A percentile compares a stretch with the other conserved stretches of the same genome.
These are phyloP conservation scores for Catharus fuscescens DNA, from an alignment of 2,113 vertebrate genomes.

Conservation along the genomic window DNA sequence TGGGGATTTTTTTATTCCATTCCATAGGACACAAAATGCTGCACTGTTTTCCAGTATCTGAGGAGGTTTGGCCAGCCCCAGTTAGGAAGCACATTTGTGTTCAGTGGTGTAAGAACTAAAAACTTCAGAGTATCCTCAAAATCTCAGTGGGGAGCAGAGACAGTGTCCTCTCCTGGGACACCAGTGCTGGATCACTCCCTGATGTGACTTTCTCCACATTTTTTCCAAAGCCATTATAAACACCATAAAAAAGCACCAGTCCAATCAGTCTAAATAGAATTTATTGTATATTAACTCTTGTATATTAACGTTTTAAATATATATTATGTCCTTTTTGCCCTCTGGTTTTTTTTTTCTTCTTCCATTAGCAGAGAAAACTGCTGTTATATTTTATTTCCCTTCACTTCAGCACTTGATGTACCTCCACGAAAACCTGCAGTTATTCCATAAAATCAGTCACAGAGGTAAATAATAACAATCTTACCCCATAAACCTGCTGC, in stretches of 20 bases:
- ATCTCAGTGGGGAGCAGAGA: background rate
- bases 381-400: conserved; percentile 27
- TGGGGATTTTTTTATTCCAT: background rate
- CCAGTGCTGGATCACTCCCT: background rate
- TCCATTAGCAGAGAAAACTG: background rate
- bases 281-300: background rate
- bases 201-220: background rate
- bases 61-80: background rate
- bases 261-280: background rate
- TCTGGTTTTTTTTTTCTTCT: background rate
- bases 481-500: conserved; percentile 68
- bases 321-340: background rate
- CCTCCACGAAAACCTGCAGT: conserved; percentile 41
- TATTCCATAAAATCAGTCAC: conserved; percentile 64
- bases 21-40: background rate
- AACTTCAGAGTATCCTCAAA: background rate
- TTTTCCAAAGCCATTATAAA: background rate
- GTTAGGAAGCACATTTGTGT: background rate
- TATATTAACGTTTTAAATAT: background rate
- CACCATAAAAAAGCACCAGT: background rate
- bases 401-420: conserved; percentile 48
- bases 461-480: conserved; percentile 67
- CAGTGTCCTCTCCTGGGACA: background rate
- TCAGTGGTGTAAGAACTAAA: background rate
- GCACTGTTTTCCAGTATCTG: background rate